Percentiles rank a stretch among this genome's conserved stretches.
These are phyloP conservation scores for Caradrina clavipalpis DNA, from an alignment of 2,888 invertebrate species.

Conservation along the genomic window DNA sequence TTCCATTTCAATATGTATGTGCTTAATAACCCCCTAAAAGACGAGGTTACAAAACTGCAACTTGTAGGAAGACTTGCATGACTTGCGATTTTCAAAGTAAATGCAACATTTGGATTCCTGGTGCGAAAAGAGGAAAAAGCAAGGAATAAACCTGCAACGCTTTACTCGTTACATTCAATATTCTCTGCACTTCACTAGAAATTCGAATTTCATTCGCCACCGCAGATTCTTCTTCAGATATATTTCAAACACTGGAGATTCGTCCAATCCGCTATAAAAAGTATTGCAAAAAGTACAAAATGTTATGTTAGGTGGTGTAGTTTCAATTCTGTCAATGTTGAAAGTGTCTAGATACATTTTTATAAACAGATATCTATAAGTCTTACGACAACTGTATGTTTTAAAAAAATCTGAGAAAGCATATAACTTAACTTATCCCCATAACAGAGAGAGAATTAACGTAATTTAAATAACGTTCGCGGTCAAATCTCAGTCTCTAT, in stretches of 20 bases:
- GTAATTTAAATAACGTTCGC: too few species aligned
- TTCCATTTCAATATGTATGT: too few species aligned
- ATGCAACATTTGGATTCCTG: conserved; percentile 54
- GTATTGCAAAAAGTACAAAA: conserved; percentile 65
- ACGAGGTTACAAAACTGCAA: too few species aligned
- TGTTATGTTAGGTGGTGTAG: conserved; percentile 43
- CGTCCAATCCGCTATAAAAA: conserved; percentile 66
- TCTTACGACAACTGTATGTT: too few species aligned
- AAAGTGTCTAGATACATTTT: conserved; percentile 19
- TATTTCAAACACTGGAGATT: conserved; percentile 69
- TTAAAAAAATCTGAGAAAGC: too few species aligned
- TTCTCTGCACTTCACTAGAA: conserved; percentile 62
- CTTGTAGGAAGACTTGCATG: conserved; percentile 15
- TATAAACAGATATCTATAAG: neutral
- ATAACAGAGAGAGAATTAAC: too few species aligned
- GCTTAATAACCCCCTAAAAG: too few species aligned
- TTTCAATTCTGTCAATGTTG: conserved; percentile 16
- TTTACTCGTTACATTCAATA: conserved; percentile 63
- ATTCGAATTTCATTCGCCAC: conserved; percentile 64
- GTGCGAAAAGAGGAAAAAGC: conserved; percentile 55
- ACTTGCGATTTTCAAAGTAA: conserved; percentile 46
- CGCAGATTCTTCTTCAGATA: conserved; percentile 63
- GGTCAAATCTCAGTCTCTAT: too few species aligned
- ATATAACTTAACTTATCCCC: too few species aligned
- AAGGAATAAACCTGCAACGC: conserved; percentile 57